These are phyloP conservation scores for Coleophora deauratella DNA, from an alignment of 2,888 invertebrate genomes.

Conservation along the genomic window DNA sequence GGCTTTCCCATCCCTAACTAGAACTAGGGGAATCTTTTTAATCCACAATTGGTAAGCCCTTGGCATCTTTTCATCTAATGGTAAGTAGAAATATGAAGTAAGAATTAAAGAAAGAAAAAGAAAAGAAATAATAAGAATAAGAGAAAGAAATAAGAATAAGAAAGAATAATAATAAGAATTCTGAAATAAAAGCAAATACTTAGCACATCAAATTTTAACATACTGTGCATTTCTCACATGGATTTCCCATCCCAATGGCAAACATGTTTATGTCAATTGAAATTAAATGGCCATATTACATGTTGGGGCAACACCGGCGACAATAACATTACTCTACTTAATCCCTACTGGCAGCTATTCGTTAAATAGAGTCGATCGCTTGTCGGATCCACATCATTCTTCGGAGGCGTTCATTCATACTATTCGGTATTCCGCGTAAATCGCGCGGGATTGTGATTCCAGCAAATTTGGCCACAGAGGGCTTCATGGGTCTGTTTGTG, in stretches of 20 bases:
- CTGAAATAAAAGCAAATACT: conserved; percentile 18
- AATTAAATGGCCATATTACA: conserved; percentile 46
- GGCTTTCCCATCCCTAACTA: too few relatives aligned
- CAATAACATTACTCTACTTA: conserved; percentile 38
- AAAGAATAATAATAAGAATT: too few relatives aligned
- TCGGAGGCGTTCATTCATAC: conserved; percentile 59
- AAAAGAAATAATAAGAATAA: too few relatives aligned
- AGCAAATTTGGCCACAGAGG: conserved; percentile 27
- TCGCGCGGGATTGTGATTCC: conserved; percentile 30
- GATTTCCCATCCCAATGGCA: too few relatives aligned
- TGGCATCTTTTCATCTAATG: too few relatives aligned
- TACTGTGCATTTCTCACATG: too few relatives aligned
- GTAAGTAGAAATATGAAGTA: too few relatives aligned
- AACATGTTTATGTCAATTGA: conserved; percentile 26
- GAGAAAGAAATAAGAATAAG: too few relatives aligned
- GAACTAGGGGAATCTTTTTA: too few relatives aligned
- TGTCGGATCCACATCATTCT: conserved; percentile 39
- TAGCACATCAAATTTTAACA: conserved; percentile 4
- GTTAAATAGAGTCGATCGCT: conserved; percentile 34
- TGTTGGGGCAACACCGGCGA: conserved; percentile 29
- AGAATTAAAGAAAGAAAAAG: too few relatives aligned
- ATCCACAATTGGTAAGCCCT: too few relatives aligned
- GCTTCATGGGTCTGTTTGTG: conserved; percentile 41
- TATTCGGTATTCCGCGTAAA: conserved; percentile 49
- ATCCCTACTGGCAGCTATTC: conserved; percentile 51